Evolutionary conservation across 2,888 invertebrate genomes (phyloP), one percentile per base, ranked within the genome.

Genomic region (Acronicta aceris): DNA sequence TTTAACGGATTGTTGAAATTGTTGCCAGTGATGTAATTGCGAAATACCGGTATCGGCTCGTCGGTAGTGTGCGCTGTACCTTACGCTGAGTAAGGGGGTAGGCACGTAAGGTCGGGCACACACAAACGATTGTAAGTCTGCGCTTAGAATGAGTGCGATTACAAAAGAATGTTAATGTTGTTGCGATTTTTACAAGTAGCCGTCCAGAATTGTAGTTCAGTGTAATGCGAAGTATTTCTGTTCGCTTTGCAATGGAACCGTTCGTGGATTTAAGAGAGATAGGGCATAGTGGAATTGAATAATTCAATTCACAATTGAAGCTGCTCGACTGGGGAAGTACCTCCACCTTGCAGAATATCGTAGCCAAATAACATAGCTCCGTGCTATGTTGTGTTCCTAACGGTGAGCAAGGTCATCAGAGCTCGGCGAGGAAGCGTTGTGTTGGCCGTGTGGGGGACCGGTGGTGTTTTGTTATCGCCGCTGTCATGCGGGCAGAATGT

Each of bases 21-120:
- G 63, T 73, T 62, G 55, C 58, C 56, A 49, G 57, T 48, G 50
- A 42, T 70, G 58, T 64, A 65, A 75, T 73, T 76, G 49, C 47
- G 16, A 65, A 66, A 60, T 65, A 52, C 59, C 57, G 30, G n/a
- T 12, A 58, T 40, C 43, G 53, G 60, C 45, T 40, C 50, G 38
- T 49, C 57, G 36, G 8, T 42, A 45, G 52, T 60, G 59, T 42
- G 42, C 51, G 47, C 59, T 17, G 42, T 41, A 13, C 50, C 33
- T 43, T 38, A 52, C 51, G 53, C 52, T 58, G 27, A 33, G 43
- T 58, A 21, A 21, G 21, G 30, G 50, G 15, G 17, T 30, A 41
- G 36, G 25, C 43, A 48, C 30, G 50, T 58, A 13, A 40, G 46
- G 9, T 7, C 13, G 47, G 9, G 9, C 48, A 27, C 49, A 21